These are phyloP conservation scores for Netelia virgata DNA, from an alignment of 2,888 invertebrate species.

Conservation along the genomic window DNA sequence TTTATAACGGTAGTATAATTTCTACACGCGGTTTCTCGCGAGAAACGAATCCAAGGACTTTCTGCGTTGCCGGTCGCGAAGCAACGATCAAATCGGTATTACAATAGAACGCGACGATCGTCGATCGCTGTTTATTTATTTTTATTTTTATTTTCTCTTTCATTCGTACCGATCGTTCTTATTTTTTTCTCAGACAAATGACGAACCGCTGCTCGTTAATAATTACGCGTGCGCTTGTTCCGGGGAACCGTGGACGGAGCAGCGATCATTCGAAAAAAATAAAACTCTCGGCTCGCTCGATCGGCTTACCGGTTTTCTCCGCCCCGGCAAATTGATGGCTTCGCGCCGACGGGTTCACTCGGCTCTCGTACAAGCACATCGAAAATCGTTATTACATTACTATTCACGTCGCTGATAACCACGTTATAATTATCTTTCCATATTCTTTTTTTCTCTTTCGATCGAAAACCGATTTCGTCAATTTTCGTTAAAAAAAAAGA, in stretches of 20 bases:
- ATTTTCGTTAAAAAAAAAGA: background rate
- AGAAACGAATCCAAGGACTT: conserved; percentile 52
- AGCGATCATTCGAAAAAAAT: conserved; percentile 24
- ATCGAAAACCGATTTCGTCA: background rate
- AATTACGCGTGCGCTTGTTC: conserved; percentile 37
- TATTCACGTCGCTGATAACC: background rate
- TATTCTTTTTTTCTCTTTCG: background rate
- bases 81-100: conserved; percentile 7
- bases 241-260: conserved; percentile 5
- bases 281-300: conserved; percentile 5
- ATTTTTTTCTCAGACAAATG: conserved; percentile 23
- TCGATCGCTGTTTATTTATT: conserved; percentile 7
- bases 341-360: background rate
- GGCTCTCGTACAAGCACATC: conserved; percentile 3
- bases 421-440: background rate
- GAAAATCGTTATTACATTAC: background rate
- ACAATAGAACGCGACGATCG: background rate
- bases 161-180: background rate
- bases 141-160: background rate
- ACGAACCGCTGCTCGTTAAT: conserved; percentile 12
- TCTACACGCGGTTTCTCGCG: conserved; percentile 9
- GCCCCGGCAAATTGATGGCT: conserved; percentile 22
- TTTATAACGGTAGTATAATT: conserved; percentile 43
- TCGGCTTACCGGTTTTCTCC: conserved; percentile 45
- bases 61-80: background rate